phyloP scores from a whole-genome alignment of 92 coral and sea anemone species.

The Epizoanthus rinbou region DNA sequence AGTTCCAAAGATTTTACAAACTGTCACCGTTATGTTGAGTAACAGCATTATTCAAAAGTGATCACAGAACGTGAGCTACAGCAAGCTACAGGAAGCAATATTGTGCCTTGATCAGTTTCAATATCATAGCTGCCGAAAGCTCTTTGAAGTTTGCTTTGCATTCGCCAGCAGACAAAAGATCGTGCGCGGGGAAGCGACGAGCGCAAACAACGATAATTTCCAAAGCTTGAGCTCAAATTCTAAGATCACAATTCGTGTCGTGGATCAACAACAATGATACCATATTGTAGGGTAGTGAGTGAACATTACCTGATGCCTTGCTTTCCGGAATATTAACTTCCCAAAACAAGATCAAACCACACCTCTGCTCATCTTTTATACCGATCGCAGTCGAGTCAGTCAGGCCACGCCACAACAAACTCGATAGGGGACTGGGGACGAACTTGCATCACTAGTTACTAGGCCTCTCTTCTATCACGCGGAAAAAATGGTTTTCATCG shows the following conservation, averaged over 20 bases:
- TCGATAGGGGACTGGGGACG: conserved; percentile 14
- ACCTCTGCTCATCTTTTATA: conserved; percentile 17
- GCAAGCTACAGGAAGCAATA: neutral
- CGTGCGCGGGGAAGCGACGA: neutral
- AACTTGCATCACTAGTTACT: neutral
- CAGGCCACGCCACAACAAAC: conserved; percentile 44
- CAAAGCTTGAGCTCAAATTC: neutral
- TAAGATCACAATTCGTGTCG: neutral
- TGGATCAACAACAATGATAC: neutral
- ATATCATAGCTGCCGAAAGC: neutral
- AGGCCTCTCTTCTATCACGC: no score
- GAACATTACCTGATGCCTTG: conserved; percentile 6
- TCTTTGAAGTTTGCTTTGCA: neutral
- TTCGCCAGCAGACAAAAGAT: conserved; percentile 8
- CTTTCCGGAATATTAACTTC: neutral
- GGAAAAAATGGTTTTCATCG: neutral
- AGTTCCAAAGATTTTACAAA: neutral
- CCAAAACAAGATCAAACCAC: conserved; percentile 29
- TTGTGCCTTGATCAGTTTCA: neutral
- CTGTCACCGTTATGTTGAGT: no score
- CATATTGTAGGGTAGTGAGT: neutral
- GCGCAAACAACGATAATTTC: neutral
- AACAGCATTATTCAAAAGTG: neutral
- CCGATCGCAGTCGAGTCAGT: neutral
- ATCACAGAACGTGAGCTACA: neutral